These are phyloP conservation scores for Hesperophylax magnus DNA, from an alignment of 1,140 invertebrate species.

Conservation along the genomic window DNA sequence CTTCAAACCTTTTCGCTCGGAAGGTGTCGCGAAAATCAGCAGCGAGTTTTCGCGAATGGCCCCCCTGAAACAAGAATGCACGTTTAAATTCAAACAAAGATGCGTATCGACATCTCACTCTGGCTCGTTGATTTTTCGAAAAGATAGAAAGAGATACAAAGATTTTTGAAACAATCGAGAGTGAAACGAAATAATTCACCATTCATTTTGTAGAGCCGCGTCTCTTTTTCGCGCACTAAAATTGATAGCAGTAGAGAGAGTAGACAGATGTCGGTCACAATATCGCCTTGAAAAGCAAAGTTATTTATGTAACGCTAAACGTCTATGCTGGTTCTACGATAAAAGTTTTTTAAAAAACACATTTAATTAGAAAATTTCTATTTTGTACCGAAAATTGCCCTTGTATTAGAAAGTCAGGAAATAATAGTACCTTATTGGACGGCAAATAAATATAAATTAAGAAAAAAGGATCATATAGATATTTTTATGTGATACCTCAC, in stretches of 20 bases:
- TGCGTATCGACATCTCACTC: constrained; percentile 22
- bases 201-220: constrained; percentile 41
- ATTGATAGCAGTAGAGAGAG: constrained; percentile 47
- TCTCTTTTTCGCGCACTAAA: constrained; percentile 46
- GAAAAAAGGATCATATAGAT: no score
- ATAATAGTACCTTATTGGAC: no score
- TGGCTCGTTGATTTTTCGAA: neutral
- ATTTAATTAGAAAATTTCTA: no score
- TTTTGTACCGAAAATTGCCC: no score
- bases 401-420: no score
- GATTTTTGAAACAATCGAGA: neutral
- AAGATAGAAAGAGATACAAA: constrained; percentile 12
- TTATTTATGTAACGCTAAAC: constrained; percentile 44
- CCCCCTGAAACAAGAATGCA: constrained; percentile 51
- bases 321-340: no score
- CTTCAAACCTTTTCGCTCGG: no score
- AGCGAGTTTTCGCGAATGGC: neutral
- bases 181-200: constrained; percentile 44
- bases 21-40: no score
- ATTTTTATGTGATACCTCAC: no score
- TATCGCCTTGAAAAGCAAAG: constrained; percentile 54
- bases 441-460: no score
- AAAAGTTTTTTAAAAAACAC: no score
- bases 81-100: constrained; percentile 1
- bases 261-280: constrained; percentile 50